Evolutionary conservation across 2,113 vertebrate species (phyloP).

Genomic region (Pangasianodon gigas): DNA sequence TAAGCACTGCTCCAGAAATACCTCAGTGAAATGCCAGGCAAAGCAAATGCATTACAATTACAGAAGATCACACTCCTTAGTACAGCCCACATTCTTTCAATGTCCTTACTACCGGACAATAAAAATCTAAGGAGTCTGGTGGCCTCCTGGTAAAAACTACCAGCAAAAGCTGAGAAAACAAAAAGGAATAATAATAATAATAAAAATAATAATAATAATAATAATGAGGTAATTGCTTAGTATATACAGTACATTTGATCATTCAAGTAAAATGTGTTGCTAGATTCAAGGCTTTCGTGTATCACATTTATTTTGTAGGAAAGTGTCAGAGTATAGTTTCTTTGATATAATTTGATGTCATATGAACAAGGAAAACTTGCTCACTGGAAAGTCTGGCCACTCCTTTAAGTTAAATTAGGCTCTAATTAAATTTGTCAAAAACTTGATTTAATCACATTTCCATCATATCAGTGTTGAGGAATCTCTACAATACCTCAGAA

Average conservation of each 20-base stretch:
- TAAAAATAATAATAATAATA: background rate
- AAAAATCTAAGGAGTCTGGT: background rate
- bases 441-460: background rate
- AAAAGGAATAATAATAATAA: background rate
- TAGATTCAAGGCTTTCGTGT: background rate
- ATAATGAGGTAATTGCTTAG: background rate
- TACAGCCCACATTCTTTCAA: background rate
- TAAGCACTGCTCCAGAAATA: background rate
- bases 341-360: background rate
- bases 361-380: background rate
- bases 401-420: background rate
- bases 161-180: background rate
- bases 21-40: background rate
- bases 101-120: background rate
- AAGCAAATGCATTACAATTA: background rate
- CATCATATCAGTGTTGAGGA: background rate
- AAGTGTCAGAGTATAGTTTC: background rate
- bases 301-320: background rate
- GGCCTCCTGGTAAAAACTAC: background rate
- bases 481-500: background rate
- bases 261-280: background rate
- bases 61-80: background rate
- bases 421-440: background rate
- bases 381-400: background rate
- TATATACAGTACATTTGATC: background rate